These are phyloP conservation scores for Epicauta chinensis DNA, from an alignment of 1,140 invertebrate genomes.

Conservation along the genomic window DNA sequence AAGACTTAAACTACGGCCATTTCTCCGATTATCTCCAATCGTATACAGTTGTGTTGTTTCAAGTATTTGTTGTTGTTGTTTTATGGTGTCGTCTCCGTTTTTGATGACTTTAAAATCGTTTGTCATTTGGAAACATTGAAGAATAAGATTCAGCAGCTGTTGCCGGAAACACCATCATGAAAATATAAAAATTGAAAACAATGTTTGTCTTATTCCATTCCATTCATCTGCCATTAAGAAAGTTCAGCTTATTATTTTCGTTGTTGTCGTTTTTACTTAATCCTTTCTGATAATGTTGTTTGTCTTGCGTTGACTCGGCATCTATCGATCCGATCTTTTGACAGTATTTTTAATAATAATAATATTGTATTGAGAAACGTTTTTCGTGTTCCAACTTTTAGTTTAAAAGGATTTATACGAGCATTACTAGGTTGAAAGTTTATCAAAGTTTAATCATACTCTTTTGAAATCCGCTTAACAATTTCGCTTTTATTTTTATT, in stretches of 20 bases:
- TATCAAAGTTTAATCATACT: constrained; percentile 17
- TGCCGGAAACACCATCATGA: constrained; percentile 12
- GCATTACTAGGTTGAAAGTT: constrained; percentile 16
- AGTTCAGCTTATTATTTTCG: no score
- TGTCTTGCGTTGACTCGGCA: not conserved
- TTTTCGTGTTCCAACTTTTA: constrained; percentile 13
- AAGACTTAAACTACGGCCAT: constrained; percentile 1
- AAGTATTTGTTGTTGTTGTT: not conserved
- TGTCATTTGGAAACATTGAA: constrained; percentile 4
- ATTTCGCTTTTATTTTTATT: not conserved
- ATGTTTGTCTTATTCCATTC: no score
- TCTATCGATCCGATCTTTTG: constrained; percentile 1
- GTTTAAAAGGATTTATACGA: constrained; percentile 13
- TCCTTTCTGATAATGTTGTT: constrained; percentile 1
- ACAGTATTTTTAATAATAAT: constrained; percentile 16
- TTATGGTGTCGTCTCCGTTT: not conserved
- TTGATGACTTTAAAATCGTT: constrained; percentile 1
- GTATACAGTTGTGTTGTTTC: constrained; percentile 2
- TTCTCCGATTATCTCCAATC: not conserved
- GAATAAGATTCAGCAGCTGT: constrained; percentile 11
- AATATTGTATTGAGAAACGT: constrained; percentile 6
- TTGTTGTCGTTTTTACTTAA: not conserved
- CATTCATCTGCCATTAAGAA: no score
- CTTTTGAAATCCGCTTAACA: constrained; percentile 16
- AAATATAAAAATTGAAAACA: constrained; percentile 3